A percentile compares a stretch with the other conserved stretches of the same genome.
phyloP scores from a whole-genome alignment of 1,140 invertebrate genomes.

The Phymastichus coffea region DNA sequence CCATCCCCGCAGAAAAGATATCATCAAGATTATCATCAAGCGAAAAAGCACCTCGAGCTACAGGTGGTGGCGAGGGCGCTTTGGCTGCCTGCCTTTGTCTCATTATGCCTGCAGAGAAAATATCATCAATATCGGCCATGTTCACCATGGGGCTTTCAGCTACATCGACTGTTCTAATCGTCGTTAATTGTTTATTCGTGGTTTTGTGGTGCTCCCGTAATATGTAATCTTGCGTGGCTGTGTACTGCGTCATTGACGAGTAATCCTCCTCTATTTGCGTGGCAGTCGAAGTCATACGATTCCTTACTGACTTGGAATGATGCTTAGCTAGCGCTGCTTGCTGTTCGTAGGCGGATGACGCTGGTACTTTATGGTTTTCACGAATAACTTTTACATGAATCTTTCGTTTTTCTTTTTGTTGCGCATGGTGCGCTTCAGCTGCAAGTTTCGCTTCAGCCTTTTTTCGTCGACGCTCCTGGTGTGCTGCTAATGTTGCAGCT shows the following conservation, averaged over 20 bases:
- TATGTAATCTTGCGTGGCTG: constrained; percentile 16
- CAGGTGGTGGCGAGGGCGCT: constrained; percentile 3
- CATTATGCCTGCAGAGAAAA: constrained; percentile 36
- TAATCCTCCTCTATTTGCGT: constrained; percentile 5
- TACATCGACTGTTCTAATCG: too few species aligned
- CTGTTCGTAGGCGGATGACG: too few species aligned
- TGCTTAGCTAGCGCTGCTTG: too few species aligned
- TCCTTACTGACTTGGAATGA: too few species aligned
- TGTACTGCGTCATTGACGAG: constrained; percentile 9
- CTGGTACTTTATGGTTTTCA: not conserved
- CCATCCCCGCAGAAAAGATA: constrained; percentile 46
- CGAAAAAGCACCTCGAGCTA: not conserved
- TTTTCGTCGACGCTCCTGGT: constrained; percentile 12
- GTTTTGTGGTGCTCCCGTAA: constrained; percentile 8
- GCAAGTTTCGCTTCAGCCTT: not conserved
- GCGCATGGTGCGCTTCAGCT: not conserved
- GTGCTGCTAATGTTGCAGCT: not conserved
- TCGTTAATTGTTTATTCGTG: not conserved
- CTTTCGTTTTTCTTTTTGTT: constrained; percentile 22
- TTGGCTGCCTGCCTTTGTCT: constrained; percentile 32
- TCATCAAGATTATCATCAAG: constrained; percentile 35
- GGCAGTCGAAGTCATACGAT: not conserved
- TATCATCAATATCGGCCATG: constrained; percentile 37
- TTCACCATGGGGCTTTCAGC: constrained; percentile 32
- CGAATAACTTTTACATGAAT: constrained; percentile 10